Conservation (phyloP, 2,797 vertebrate species). For the Sebastes matsubarae region DNA sequence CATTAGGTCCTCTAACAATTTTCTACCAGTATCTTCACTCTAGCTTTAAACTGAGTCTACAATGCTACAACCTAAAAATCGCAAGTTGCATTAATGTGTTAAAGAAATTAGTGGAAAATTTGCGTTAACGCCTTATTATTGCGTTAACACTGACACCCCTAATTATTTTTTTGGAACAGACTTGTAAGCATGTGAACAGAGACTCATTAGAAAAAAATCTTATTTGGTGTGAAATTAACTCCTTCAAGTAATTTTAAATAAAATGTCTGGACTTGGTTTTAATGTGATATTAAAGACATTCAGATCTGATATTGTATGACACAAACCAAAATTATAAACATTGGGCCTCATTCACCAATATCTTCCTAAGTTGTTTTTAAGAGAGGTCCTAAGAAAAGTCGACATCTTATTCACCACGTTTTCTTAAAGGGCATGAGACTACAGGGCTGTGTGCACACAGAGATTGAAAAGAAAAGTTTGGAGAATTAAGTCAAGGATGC, state of each 20-base stretch:
- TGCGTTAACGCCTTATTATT: no score
- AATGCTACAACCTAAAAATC: no score
- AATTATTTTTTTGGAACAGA: background rate
- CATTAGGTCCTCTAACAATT: no score
- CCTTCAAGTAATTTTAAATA: background rate
- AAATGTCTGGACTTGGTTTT: background rate
- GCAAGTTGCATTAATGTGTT: no score
- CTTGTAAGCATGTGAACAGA: background rate
- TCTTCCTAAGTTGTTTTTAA: background rate
- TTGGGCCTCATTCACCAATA: background rate
- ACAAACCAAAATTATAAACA: background rate
- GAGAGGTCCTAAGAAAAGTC: background rate
- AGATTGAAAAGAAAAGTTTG: background rate
- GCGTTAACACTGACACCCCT: no score
- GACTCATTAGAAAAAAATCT: background rate
- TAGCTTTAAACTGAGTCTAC: no score
- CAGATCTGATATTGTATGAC: background rate
- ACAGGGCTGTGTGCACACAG: background rate
- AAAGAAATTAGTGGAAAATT: no score
- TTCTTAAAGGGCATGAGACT: background rate
- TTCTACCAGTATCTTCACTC: no score
- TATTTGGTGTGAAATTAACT: background rate
- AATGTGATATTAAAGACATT: background rate
- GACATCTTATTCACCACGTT: background rate
- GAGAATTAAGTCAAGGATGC: background rate